Percentiles rank a stretch among this genome's conserved stretches.
Conservation (phyloP, 2,113 vertebrate species). For the Bolborhynchus lineola region DNA sequence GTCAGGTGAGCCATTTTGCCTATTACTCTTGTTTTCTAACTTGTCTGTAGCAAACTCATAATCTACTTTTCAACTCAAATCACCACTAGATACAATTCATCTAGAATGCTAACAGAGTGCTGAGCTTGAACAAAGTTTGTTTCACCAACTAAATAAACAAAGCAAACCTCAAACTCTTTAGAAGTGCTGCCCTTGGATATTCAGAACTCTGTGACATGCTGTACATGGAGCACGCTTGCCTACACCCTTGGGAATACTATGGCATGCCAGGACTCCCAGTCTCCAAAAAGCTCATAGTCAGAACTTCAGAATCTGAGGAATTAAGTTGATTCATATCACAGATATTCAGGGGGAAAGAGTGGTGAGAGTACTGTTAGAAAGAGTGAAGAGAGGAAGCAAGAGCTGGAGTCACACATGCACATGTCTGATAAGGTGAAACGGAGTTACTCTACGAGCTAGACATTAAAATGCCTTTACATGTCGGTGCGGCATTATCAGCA, state of each 20-base stretch:
- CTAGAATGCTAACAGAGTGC: background rate
- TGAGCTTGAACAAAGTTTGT: background rate
- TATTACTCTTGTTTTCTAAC: background rate
- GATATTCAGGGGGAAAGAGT: conserved; percentile 10
- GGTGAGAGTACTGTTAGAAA: background rate
- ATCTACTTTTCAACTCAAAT: background rate
- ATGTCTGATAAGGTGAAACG: background rate
- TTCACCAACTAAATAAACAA: background rate
- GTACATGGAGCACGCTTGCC: background rate
- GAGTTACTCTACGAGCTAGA: background rate
- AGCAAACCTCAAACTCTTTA: background rate
- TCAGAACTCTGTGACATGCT: background rate
- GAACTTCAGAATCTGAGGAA: conserved; percentile 53
- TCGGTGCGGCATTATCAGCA: background rate
- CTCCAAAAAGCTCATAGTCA: background rate
- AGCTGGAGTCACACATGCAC: background rate
- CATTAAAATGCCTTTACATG: background rate
- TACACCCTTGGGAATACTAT: background rate
- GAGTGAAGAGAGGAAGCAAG: background rate
- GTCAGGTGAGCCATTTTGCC: background rate
- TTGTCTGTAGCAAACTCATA: background rate
- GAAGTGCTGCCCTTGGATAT: background rate
- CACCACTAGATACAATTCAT: background rate
- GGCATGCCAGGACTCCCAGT: conserved; percentile 40
- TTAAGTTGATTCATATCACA: background rate